Conservation (phyloP, 2,888 invertebrate species). For the Anoplius nigerrimus region DNA sequence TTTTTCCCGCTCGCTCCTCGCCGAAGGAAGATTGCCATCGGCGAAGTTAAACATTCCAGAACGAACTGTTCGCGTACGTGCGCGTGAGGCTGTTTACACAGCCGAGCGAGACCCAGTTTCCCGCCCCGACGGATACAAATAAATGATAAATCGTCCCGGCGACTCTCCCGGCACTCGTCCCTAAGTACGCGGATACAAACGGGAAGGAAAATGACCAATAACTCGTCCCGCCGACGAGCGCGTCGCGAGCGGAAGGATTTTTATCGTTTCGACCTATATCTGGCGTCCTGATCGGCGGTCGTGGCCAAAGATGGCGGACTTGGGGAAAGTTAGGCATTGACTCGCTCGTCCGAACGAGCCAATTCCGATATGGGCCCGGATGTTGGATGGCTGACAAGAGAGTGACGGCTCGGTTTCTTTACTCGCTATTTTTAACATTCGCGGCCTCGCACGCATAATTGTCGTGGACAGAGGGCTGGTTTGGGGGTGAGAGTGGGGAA, state of each 20-base stretch:
- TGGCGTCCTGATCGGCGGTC: no score
- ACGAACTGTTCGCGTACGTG: slow-evolving; percentile 42
- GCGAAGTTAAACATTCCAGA: slow-evolving; percentile 46
- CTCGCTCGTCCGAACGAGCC: no score
- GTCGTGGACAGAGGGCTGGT: no score
- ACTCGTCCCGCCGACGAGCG: neutral
- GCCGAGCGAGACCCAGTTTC: slow-evolving; percentile 46
- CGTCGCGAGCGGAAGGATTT: neutral
- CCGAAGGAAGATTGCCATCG: slow-evolving; percentile 50
- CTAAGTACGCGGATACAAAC: slow-evolving; percentile 12
- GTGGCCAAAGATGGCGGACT: no score
- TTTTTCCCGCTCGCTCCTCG: slow-evolving; percentile 16
- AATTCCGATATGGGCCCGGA: no score
- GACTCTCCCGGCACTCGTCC: slow-evolving; percentile 2
- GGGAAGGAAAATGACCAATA: slow-evolving; percentile 11
- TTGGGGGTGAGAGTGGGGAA: no score
- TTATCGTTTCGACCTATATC: neutral
- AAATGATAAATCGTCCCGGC: slow-evolving; percentile 46
- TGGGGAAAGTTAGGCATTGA: no score
- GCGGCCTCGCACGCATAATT: no score
- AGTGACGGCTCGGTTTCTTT: no score
- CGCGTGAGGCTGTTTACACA: slow-evolving; percentile 46
- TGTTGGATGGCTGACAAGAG: no score
- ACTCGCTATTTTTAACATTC: no score
- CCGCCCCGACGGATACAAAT: slow-evolving; percentile 34